A percentile compares a stretch with the other conserved stretches of the same genome.
Evolutionary conservation across 2,888 invertebrate genomes (phyloP).

Genomic region (Chymomyza caudatula): DNA sequence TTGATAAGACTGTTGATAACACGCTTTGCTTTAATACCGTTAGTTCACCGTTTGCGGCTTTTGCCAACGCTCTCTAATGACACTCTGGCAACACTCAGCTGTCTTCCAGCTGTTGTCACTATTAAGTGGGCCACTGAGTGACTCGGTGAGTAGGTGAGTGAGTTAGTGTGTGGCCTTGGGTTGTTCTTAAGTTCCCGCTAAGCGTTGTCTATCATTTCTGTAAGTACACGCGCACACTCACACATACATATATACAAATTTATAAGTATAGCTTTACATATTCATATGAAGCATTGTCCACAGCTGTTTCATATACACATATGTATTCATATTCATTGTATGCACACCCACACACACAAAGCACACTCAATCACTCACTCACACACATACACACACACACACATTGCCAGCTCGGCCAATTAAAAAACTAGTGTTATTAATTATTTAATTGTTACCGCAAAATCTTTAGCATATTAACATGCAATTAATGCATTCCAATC

Average conservation of each 20-base stretch:
- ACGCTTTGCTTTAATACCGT: not conserved
- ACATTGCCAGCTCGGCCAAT: not conserved
- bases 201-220: not conserved
- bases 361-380: not conserved
- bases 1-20: conserved; percentile 42
- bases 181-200: not conserved
- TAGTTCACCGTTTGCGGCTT: not conserved
- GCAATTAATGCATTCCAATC: conserved; percentile 59
- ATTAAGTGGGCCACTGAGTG: not conserved
- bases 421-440: conserved; percentile 27
- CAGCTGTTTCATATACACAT: conserved; percentile 10
- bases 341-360: too few relatives aligned
- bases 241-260: not conserved
- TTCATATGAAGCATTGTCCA: conserved; percentile 11
- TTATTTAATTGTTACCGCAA: conserved; percentile 62
- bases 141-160: not conserved
- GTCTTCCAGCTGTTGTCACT: not conserved
- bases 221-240: not conserved
- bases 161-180: not conserved
- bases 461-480: conserved; percentile 57
- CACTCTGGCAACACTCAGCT: conserved; percentile 15
- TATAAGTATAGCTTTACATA: not conserved
- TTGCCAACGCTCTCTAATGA: conserved; percentile 16
- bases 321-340: not conserved
- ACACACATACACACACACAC: too few relatives aligned